Evolutionary conservation across 2,797 vertebrate genomes (phyloP).

Genomic region (Ceyx erithaca): DNA sequence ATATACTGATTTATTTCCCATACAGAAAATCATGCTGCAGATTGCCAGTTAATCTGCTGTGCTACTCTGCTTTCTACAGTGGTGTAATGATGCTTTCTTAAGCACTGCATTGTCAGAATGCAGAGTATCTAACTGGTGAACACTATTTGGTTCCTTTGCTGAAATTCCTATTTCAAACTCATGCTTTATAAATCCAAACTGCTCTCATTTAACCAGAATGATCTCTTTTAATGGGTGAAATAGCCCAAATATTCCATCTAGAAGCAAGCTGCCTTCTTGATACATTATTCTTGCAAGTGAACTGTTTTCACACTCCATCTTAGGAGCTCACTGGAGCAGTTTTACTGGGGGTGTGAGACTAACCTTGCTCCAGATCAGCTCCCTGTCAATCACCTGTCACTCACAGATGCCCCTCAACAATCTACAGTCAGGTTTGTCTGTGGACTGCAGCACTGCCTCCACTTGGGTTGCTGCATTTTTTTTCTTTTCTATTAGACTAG

Average conservation of each 20-base stretch:
- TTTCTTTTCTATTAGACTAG: not conserved
- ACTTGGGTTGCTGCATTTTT: not conserved
- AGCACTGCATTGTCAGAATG: not conserved
- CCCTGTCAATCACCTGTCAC: conserved; percentile 7
- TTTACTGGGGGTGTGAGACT: not conserved
- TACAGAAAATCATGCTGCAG: not conserved
- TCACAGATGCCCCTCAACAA: not conserved
- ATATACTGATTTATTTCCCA: not conserved
- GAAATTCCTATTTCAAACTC: not conserved
- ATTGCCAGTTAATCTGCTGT: not conserved
- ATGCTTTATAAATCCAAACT: not conserved
- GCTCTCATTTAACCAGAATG: not conserved
- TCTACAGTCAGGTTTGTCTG: not conserved
- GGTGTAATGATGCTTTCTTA: not conserved
- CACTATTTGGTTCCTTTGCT: not conserved
- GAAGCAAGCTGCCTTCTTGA: not conserved
- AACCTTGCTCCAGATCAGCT: not conserved
- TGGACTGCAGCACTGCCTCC: not conserved
- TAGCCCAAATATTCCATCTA: not conserved
- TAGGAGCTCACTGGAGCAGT: not conserved
- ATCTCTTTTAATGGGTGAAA: not conserved
- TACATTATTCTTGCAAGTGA: not conserved
- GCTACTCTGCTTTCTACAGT: not conserved
- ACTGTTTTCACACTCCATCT: not conserved
- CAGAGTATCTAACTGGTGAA: not conserved